Percentiles rank a stretch among this genome's conserved stretches.
Evolutionary conservation across 2,888 invertebrate genomes (phyloP).

Genomic region (Girardia tigrina): DNA sequence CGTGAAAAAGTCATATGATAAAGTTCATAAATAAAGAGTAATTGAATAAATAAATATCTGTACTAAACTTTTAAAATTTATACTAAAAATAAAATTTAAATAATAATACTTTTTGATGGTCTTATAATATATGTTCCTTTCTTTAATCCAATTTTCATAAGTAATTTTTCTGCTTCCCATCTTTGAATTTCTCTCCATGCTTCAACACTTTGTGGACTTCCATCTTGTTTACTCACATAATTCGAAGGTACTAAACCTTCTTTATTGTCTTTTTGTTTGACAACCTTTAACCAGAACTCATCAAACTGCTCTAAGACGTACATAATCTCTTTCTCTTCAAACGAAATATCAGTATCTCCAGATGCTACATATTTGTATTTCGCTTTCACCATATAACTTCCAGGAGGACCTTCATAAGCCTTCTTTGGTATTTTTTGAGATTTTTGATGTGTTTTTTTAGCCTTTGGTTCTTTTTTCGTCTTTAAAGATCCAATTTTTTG

Average conservation of each 20-base stretch:
- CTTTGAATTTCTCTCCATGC: slow-evolving; percentile 12
- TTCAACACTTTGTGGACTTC: slow-evolving; percentile 14
- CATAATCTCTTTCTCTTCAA: background rate
- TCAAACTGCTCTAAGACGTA: background rate
- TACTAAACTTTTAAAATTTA: background rate
- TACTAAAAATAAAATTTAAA: background rate
- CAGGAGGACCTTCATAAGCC: background rate
- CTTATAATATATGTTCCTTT: background rate
- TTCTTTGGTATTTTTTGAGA: background rate
- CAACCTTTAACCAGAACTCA: background rate
- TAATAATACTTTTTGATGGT: background rate
- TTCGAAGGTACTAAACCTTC: background rate
- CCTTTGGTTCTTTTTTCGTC: background rate
- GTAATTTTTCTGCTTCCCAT: background rate
- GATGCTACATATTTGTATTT: slow-evolving; percentile 4
- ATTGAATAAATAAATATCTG: too few species aligned
- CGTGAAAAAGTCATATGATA: too few species aligned
- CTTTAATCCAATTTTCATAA: slow-evolving; percentile 6
- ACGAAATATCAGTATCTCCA: background rate
- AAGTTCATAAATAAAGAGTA: too few species aligned
- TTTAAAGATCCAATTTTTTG: background rate
- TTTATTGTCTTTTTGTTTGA: background rate
- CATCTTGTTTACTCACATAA: slow-evolving; percentile 7
- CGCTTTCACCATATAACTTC: slow-evolving; percentile 10
- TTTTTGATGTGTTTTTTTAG: background rate